Base-by-base conservation (phyloP, 2,797 vertebrate genomes). In the Distichodus sexfasciatus region DNA sequence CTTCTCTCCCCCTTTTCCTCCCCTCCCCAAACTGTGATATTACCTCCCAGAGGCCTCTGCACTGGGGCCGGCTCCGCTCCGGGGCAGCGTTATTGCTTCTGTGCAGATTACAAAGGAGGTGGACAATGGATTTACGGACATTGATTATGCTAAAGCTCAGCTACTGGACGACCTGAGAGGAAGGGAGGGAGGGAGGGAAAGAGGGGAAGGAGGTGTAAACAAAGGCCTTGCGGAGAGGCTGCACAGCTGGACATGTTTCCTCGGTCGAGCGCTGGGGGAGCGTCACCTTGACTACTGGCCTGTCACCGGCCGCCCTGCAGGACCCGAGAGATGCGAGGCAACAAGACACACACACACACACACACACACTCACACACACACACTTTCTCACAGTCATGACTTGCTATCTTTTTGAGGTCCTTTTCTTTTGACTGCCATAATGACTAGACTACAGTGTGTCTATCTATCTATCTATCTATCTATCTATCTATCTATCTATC, bases 71-170 rank as follows among this genome's bases (percentile, higher is more conserved):
- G 47, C 50, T 47, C 29, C 59, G 54, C 75, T 75, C 74, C 72
- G 70, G 38, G 40, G 60, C 1, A 44, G 47, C 69, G 54, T 78
- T 73, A 81, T 75, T 78, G 66, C 71, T 65, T 75, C 44, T 9
- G 46, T 12, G 31, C 50, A 66, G 72, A 82, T 78, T 76, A 81
- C 69, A 76, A 77, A 78, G 72, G 70, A 68, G 50, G 28, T n/a
- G 59, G 58, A 64, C 68, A 66, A 62, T 77, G 60, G 81, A 81
- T 82, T 80, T 82, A 81, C 81, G 62, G 76, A 71, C 77, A 73
- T 72, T 80, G 69, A 77, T 77, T 80, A 66, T 60, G 26, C 55
- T 58, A 64, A 61, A 57, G 59, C 58, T 72, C 23, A 14, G 62
- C 46, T 70, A 53, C 33, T 26, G 55, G 58, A 60, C n/a, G n/a